These are phyloP conservation scores for Stegostoma tigrinum DNA, from an alignment of 2,113 vertebrate genomes.

Conservation along the genomic window DNA sequence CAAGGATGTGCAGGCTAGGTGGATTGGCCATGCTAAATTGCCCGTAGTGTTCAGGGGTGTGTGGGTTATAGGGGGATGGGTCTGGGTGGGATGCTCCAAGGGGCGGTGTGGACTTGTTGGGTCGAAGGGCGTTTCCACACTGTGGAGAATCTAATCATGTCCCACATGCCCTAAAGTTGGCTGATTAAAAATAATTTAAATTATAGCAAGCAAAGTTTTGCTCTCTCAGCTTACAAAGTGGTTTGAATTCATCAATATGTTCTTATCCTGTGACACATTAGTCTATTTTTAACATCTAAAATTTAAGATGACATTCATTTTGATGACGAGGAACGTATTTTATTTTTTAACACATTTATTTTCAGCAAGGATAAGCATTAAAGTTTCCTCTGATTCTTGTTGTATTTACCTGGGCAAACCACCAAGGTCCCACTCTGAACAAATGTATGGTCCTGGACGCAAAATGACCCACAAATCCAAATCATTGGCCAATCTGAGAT, in stretches of 20 bases:
- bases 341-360: too few species aligned
- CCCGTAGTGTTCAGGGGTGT: too few species aligned
- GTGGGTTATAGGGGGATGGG: too few species aligned
- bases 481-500: constrained; percentile 64
- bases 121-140: too few species aligned
- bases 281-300: background rate
- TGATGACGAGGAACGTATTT: background rate
- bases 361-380: background rate
- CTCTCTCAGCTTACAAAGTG: background rate
- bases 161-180: too few species aligned
- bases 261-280: background rate
- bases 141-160: too few species aligned
- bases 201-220: background rate
- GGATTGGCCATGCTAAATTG: too few species aligned
- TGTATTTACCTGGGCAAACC: constrained; percentile 76
- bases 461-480: constrained; percentile 81
- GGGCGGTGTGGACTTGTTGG: too few species aligned
- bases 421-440: constrained; percentile 78
- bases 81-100: too few species aligned
- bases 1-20: too few species aligned
- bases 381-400: background rate
- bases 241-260: background rate
- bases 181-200: background rate
- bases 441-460: constrained; percentile 86
- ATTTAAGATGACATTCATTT: background rate